phyloP scores from a whole-genome alignment of 2,113 vertebrate species.

The Petaurus breviceps region DNA sequence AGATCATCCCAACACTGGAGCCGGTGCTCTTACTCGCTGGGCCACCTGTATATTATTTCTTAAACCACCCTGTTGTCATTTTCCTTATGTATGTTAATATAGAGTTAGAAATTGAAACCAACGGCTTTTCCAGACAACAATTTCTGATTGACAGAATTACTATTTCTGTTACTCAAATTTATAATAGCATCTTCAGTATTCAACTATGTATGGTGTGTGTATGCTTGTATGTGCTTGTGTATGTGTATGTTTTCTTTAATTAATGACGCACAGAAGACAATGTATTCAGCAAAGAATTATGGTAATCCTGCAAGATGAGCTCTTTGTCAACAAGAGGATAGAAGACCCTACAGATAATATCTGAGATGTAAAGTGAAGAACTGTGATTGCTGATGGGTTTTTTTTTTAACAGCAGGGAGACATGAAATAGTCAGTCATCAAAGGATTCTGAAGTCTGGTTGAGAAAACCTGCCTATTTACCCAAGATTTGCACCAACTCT shows the following conservation, averaged over 20 bases:
- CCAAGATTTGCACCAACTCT: constrained; percentile 66
- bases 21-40: too few relatives aligned
- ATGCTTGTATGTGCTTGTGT: too few relatives aligned
- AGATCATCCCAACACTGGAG: too few relatives aligned
- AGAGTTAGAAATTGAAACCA: not conserved
- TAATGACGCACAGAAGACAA: not conserved
- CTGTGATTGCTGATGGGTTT: not conserved
- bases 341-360: not conserved
- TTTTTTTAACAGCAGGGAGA: constrained; percentile 43
- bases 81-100: not conserved
- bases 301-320: not conserved
- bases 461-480: constrained; percentile 67
- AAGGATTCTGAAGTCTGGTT: constrained; percentile 59
- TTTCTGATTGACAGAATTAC: not conserved
- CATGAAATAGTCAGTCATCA: constrained; percentile 38
- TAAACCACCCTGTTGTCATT: not conserved
- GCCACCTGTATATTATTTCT: too few relatives aligned
- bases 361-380: not conserved
- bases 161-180: not conserved
- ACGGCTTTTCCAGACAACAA: not conserved
- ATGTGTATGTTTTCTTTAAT: not conserved
- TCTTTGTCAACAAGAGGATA: not conserved
- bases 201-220: not conserved
- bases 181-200: not conserved
- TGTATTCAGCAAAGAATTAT: constrained; percentile 19